Evolutionary conservation across 2,888 invertebrate genomes (phyloP), one percentile per base, ranked within the genome.

Genomic region (Drosophila formosana): DNA sequence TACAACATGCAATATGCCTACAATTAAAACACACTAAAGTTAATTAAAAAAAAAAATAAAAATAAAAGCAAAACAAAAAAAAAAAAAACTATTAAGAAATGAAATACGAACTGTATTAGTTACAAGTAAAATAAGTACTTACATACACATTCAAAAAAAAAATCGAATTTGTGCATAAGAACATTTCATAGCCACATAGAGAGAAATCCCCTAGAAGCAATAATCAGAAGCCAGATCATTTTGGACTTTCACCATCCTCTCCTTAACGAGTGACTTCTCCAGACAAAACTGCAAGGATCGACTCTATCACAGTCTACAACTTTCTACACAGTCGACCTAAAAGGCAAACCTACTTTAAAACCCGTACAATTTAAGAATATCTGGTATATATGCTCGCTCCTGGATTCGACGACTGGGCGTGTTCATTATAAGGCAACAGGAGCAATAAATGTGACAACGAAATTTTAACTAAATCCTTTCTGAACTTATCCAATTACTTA

Each of bases 81-180:
- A 32, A 1, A 49, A 32, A 30, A 18, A 49, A 18, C 18, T 18
- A 18, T 18, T 32, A 1, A 18, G 4, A 66, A 34, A 41, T 28
- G 32, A 37, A 66, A 53, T 63, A 50, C 68, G 28, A 61, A 69
- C 67, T 83, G 66, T 80, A 83, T 73, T 80, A 73, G 66, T 64
- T 80, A 56, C 65, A 52, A 60, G 58, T 62, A 62, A 55, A 72
- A 62, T 61, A 65, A 39, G n/a, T 68, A 67, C 49, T 60, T 18
- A 52, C 52, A 67, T 56, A 34, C n/a, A 37, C 4, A 34, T 4
- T 3, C 5, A 37, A n/a, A 37, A 4, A 11, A 30, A n/a, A 11
- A n/a, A 4, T 11, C 4, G 37, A 37, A 11, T 37, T 11, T 37
- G 37, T 37, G 52, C 58, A 68, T 66, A 58, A 50, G 60, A 63